phyloP scores from a whole-genome alignment of 2,888 invertebrate genomes.

The Trachelus stipa region DNA sequence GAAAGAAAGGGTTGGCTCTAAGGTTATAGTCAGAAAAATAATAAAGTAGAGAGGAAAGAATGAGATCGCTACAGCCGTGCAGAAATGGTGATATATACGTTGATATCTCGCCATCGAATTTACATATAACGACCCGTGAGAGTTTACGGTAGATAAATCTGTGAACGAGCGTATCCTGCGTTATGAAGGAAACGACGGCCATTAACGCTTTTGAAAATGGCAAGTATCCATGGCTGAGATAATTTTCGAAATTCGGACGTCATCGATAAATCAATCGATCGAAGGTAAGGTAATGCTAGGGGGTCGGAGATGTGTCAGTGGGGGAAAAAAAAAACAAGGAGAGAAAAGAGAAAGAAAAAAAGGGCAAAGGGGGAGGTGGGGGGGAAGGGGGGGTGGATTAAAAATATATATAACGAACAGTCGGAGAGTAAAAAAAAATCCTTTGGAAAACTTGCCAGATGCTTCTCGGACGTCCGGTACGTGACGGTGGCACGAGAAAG shows the following conservation, averaged over 20 bases:
- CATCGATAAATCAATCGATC: not conserved
- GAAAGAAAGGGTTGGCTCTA: not conserved
- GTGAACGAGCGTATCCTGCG: not conserved
- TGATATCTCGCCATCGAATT: not conserved
- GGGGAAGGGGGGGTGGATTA: too few relatives aligned
- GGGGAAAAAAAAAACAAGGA: too few relatives aligned
- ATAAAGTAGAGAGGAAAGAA: not conserved
- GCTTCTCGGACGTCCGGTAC: not conserved
- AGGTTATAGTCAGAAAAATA: not conserved
- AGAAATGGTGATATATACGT: not conserved
- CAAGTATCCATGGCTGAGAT: not conserved
- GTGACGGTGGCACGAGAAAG: not conserved
- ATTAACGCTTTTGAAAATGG: not conserved
- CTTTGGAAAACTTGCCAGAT: not conserved
- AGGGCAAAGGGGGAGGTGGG: too few relatives aligned
- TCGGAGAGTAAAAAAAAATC: not conserved
- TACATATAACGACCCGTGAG: not conserved
- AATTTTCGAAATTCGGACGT: not conserved
- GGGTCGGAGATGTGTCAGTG: not conserved
- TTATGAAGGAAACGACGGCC: not conserved
- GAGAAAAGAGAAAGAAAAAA: not conserved
- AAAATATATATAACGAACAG: not conserved
- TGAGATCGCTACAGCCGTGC: not conserved
- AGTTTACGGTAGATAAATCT: not conserved
- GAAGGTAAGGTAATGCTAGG: not conserved